A percentile compares a stretch with the other conserved stretches of the same genome.
phyloP scores from a whole-genome alignment of 2,888 invertebrate genomes.

The Baronia brevicornis region DNA sequence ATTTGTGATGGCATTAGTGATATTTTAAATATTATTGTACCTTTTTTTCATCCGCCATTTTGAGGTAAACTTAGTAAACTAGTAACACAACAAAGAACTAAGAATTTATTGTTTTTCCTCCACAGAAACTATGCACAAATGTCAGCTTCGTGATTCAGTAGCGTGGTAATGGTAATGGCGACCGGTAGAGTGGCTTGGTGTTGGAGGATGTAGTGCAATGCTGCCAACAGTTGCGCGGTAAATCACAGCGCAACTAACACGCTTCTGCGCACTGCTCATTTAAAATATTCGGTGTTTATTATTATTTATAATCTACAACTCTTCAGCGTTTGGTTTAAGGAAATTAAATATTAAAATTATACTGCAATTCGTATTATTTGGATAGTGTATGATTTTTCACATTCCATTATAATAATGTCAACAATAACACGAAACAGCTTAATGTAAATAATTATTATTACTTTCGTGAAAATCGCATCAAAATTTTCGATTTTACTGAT shows the following conservation, averaged over 20 bases:
- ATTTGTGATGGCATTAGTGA: constrained; percentile 37
- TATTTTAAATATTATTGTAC: constrained; percentile 58
- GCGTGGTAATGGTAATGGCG: constrained; percentile 65
- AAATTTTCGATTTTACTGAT: too few species aligned
- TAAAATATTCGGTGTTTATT: background rate
- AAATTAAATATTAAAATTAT: background rate
- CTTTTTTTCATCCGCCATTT: constrained; percentile 81
- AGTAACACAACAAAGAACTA: constrained; percentile 37
- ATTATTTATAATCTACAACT: background rate
- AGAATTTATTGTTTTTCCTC: constrained; percentile 36
- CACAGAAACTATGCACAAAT: constrained; percentile 49
- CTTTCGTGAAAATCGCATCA: too few species aligned
- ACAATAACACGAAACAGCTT: too few species aligned
- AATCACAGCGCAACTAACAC: constrained; percentile 48
- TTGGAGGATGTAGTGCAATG: constrained; percentile 59
- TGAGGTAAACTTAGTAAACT: constrained; percentile 43
- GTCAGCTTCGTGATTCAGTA: constrained; percentile 59
- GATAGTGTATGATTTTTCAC: too few species aligned
- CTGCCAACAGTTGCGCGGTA: constrained; percentile 60
- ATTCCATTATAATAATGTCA: too few species aligned
- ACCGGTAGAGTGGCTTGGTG: constrained; percentile 58
- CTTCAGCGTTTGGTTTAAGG: too few species aligned
- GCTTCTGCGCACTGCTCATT: constrained; percentile 42
- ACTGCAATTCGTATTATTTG: too few species aligned
- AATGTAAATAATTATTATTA: too few species aligned